Conservation (phyloP, 2,113 vertebrate species). For the Actenoides hombroni region DNA sequence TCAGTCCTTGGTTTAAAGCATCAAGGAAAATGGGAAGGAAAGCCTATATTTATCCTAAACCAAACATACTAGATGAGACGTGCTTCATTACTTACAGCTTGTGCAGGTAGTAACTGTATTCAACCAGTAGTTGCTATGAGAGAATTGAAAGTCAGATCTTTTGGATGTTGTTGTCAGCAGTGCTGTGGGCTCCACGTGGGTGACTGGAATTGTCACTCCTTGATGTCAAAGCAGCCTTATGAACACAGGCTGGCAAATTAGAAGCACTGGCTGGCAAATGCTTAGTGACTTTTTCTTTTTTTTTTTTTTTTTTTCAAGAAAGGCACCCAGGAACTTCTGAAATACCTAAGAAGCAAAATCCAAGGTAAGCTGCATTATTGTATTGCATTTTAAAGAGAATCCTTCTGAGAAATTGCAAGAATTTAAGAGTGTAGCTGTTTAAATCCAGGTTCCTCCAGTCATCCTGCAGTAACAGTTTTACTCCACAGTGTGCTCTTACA, state of each 20-base stretch:
- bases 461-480: background rate
- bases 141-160: background rate
- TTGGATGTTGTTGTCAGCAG: background rate
- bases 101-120: background rate
- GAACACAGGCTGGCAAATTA: too few relatives aligned
- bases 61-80: background rate
- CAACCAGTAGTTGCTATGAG: background rate
- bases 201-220: background rate
- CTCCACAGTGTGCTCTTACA: background rate
- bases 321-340: conserved; percentile 92
- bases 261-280: background rate
- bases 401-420: background rate
- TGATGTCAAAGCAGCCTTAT: background rate
- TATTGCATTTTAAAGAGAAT: background rate
- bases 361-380: conserved; percentile 78
- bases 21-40: background rate
- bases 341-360: conserved; percentile 89
- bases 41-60: background rate
- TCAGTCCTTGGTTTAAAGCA: background rate
- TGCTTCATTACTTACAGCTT: background rate
- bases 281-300: background rate
- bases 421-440: background rate
- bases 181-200: background rate
- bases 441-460: background rate
- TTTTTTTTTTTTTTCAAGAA: conserved; percentile 76